Evolutionary conservation across 2,888 invertebrate species (phyloP), one percentile per base, ranked within the genome.

Genomic region (Patella ulyssiponensis): DNA sequence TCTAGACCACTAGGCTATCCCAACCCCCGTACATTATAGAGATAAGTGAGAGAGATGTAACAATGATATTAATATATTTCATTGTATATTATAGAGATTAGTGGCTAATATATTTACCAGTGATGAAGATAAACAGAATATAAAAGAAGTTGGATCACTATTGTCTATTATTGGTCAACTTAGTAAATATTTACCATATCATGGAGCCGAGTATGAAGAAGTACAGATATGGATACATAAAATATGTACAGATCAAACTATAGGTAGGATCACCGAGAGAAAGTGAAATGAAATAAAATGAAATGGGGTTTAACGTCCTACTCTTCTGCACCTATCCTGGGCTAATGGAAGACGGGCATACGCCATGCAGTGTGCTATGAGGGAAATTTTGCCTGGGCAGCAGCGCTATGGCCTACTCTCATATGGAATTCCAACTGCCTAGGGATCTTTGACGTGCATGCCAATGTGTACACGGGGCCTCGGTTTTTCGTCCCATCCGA

Each of bases 201-300:
- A 79, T 7, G 81, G 85, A 20, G 70, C 82, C 1, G 80, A 85
- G 69, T 84, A 83, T 74, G 83, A 87, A 33, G 88, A 89, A 77
- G 84, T 89, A 2, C 81, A 84, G 23, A 79, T 77, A 20, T 91
- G 91, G 91, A 74, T 88, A 17, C 81, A 84, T 33, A 90, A 85
- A 72, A 79, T 90, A 7, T 88, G 88, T 72, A 84, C 84, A 58
- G 90, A 91, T 73, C 87, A 89, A 69, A 83, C 78, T 53, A 82
- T 88, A 69, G 89, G 89, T 89, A 76, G 72, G 84, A 9, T 44
- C 44, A n/a, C n/a, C n/a, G n/a, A n/a, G n/a, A n/a, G n/a, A n/a
- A n/a, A n/a, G n/a, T n/a, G n/a, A n/a, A n/a, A n/a, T n/a, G n/a
- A n/a, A n/a, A n/a, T n/a, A n/a, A n/a, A n/a, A n/a, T n/a, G n/a